Evolutionary conservation across 2,797 vertebrate genomes (phyloP).

Genomic region (Eremophila alpestris): DNA sequence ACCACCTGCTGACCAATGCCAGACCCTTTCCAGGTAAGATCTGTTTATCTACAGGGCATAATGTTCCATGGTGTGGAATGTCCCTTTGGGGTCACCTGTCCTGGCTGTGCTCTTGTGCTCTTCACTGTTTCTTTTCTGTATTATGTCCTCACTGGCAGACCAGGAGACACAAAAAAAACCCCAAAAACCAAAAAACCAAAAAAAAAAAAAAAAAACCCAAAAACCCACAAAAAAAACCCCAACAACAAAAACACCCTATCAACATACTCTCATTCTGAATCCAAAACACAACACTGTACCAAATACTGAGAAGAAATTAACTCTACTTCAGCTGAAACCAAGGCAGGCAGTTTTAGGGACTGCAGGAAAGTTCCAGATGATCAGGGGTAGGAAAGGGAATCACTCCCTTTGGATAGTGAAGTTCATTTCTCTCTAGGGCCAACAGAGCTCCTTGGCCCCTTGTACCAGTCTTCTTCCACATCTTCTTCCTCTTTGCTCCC

Average conservation of each 20-base stretch:
- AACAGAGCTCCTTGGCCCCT: neutral
- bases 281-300: neutral
- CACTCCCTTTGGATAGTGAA: neutral
- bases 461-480: neutral
- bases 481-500: neutral
- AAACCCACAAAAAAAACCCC: too few relatives aligned
- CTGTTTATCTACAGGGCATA: neutral
- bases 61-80: neutral
- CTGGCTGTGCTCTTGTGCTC: neutral
- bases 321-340: neutral
- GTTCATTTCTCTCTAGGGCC: neutral
- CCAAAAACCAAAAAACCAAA: too few relatives aligned
- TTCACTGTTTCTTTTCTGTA: neutral
- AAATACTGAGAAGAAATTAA: neutral
- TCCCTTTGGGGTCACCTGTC: neutral
- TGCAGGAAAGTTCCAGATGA: neutral
- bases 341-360: neutral
- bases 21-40: neutral
- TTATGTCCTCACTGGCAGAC: neutral
- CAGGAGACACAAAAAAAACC: neutral
- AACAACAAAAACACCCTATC: too few relatives aligned
- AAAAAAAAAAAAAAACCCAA: too few relatives aligned
- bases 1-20: neutral
- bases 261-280: neutral
- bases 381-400: neutral